phyloP scores from a whole-genome alignment of 2,113 vertebrate species.

The Hipposideros armiger region DNA sequence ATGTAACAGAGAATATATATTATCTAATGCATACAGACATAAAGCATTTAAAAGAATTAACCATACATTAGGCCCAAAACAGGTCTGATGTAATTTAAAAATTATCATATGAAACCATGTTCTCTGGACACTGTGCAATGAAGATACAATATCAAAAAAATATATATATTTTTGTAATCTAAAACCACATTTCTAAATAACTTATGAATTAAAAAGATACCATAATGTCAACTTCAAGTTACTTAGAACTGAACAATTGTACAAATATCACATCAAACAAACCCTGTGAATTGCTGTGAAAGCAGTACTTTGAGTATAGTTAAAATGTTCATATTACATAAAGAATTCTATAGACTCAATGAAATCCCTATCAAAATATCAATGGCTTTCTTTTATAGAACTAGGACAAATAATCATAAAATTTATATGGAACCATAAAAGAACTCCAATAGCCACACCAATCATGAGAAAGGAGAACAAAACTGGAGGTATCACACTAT shows the following conservation, averaged over 20 bases:
- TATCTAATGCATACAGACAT: neutral
- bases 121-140: neutral
- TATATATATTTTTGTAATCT: neutral
- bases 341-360: too few species aligned
- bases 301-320: neutral
- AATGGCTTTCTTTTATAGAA: too few species aligned
- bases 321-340: too few species aligned
- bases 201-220: neutral
- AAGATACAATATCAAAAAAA: neutral
- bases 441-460: too few species aligned
- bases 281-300: neutral
- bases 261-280: neutral
- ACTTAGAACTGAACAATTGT: neutral
- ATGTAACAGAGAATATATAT: neutral
- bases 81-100: neutral
- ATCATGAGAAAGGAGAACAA: too few species aligned
- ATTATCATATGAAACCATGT: neutral
- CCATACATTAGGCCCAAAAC: neutral
- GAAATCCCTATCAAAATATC: too few species aligned
- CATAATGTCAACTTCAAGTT: neutral
- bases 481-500: too few species aligned
- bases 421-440: too few species aligned
- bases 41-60: neutral
- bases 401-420: too few species aligned
- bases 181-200: neutral